These are phyloP conservation scores for Sciurus niger DNA, from an alignment of 2,113 vertebrate species.

Conservation along the genomic window DNA sequence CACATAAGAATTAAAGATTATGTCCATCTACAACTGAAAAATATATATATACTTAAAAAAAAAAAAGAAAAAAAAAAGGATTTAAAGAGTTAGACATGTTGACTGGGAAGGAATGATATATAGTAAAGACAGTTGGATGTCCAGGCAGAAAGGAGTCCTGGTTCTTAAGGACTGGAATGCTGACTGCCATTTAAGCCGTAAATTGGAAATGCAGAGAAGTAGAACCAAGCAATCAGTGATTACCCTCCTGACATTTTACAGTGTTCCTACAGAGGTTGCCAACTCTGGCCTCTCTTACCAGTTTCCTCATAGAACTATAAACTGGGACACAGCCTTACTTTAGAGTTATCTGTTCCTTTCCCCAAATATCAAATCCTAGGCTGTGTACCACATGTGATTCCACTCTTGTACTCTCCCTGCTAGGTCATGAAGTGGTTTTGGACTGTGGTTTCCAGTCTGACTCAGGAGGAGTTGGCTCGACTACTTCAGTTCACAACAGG, in stretches of 20 bases:
- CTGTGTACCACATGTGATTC: background rate
- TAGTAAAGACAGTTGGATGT: background rate
- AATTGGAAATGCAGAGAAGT: background rate
- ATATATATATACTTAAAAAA: no score
- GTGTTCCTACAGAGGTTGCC: background rate
- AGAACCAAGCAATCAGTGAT: background rate
- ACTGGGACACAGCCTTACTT: background rate
- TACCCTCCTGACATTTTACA: background rate
- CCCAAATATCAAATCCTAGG: background rate
- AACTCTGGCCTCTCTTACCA: background rate
- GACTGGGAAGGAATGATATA: background rate
- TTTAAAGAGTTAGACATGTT: background rate
- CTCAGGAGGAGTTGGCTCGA: slow-evolving; percentile 97
- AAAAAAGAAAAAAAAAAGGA: no score
- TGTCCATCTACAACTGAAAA: no score
- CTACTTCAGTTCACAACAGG: slow-evolving; percentile 99
- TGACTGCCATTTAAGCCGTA: background rate
- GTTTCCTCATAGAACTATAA: background rate
- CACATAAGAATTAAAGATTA: no score
- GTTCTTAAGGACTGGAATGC: background rate
- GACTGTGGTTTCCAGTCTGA: slow-evolving; percentile 98
- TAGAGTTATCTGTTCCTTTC: background rate
- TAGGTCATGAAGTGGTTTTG: slow-evolving; percentile 99
- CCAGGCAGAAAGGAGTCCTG: background rate
- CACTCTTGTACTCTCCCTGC: slow-evolving; percentile 50